Evolutionary conservation across 2,888 invertebrate genomes (phyloP), one percentile per base, ranked within the genome.

Genomic region (Oscheius sp.): DNA sequence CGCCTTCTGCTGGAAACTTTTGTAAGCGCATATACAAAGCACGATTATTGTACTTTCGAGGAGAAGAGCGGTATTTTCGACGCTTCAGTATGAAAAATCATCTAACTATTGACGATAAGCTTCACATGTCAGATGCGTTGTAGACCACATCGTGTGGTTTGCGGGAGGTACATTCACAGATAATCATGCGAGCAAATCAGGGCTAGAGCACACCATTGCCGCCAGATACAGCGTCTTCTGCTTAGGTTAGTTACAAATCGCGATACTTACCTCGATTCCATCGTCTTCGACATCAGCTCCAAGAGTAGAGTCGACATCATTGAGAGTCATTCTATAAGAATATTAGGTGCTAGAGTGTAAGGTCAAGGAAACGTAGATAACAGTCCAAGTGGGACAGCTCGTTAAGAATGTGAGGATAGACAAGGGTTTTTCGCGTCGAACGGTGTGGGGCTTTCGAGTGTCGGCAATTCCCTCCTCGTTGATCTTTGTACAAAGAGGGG

Each of bases 371-470:
- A 68, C 1, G 32, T 32, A 32, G 66, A 9, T 33, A 55, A 63
- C 9, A 55, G 68, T 10, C 42, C 53, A 53, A 68, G 21, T 48
- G 37, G n/a, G 55, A 29, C 48, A 32, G 32, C 68, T 21, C 68
- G 13, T 32, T 37, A 53, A 37, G 53, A 68, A 68, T 68, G 68
- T 37, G 68, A 50, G 68, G 68, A 68, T 68, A 37, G 68, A 53
- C 68, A 68, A 68, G 68, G 37, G 68, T 68, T 68, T 66, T 68
- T 68, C 53, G 68, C 68, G 68, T 33, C 37, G 68, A 53, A 68
- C 68, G 37, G 68, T 55, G 68, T 68, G 55, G 68, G 68, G 48
- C 48, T 48, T 50, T 68, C 53, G 42, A 68, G 68, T 55, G 55
- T 35, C 53, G 68, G 55, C 68, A 68, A 68, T 68, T 32, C 47